Percentiles rank a stretch among this genome's conserved stretches.
Conservation (phyloP, 2,797 vertebrate species). For the Dicrostonyx torquatus region DNA sequence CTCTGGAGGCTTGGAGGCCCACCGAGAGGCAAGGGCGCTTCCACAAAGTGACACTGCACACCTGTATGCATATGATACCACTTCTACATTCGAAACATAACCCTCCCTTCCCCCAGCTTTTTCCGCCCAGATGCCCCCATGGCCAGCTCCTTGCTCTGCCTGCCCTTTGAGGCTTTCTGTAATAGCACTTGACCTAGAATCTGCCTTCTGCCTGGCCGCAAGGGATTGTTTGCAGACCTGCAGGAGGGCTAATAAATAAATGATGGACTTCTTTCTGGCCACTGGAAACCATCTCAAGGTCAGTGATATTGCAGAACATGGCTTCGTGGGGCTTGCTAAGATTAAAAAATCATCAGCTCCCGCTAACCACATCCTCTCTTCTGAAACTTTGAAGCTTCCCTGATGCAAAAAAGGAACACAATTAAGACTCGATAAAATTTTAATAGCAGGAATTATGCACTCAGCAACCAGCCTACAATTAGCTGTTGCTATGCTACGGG, state of each 20-base stretch:
- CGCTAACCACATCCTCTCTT: constrained; percentile 69
- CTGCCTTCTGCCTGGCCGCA: constrained; percentile 56
- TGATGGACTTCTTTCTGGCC: constrained; percentile 76
- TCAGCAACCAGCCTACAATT: constrained; percentile 80
- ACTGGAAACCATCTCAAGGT: constrained; percentile 76
- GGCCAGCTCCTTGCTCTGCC: background rate
- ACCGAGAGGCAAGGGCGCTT: background rate
- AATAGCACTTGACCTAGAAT: constrained; percentile 76
- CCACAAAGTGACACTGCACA: background rate
- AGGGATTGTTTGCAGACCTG: constrained; percentile 73
- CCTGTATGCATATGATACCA: fast-evolving
- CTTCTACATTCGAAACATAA: background rate
- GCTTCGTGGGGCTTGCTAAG: constrained; percentile 44
- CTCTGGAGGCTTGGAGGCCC: background rate
- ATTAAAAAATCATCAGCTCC: constrained; percentile 68
- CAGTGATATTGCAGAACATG: constrained; percentile 8
- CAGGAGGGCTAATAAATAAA: constrained; percentile 79
- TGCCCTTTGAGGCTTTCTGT: constrained; percentile 61
- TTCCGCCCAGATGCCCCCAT: background rate
- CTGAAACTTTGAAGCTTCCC: constrained; percentile 75
- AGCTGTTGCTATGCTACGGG: constrained; percentile 84
- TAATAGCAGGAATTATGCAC: constrained; percentile 79
- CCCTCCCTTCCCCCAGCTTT: background rate
- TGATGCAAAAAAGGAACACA: constrained; percentile 61
- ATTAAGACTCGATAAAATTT: constrained; percentile 82